Conservation (phyloP, 2,888 invertebrate genomes). For the Buathra laborator region DNA sequence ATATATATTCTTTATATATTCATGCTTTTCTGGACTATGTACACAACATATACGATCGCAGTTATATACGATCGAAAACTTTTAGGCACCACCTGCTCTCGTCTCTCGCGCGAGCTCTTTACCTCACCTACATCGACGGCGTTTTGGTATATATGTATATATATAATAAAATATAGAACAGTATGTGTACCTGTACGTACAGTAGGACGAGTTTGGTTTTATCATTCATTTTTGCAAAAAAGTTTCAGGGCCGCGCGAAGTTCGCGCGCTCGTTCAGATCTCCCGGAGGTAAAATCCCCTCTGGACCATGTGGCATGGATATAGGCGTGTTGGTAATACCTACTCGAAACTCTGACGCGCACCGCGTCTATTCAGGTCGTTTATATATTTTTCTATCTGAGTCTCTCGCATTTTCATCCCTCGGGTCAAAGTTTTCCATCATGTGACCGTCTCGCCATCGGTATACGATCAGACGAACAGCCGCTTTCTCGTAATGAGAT, state of each 20-base stretch:
- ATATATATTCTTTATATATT: neutral
- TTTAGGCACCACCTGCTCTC: conserved; percentile 53
- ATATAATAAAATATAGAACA: neutral
- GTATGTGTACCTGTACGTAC: neutral
- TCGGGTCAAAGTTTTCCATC: neutral
- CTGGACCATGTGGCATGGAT: conserved; percentile 42
- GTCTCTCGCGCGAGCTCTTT: conserved; percentile 41
- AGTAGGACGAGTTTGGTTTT: conserved; percentile 36
- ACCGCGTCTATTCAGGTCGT: conserved; percentile 10
- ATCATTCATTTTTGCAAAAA: conserved; percentile 61
- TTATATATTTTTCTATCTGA: conserved; percentile 3
- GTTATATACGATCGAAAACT: conserved; percentile 54
- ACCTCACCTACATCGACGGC: conserved; percentile 16
- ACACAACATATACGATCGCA: conserved; percentile 35
- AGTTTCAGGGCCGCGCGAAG: conserved; percentile 56
- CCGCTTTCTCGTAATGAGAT: neutral
- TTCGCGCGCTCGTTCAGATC: conserved; percentile 44
- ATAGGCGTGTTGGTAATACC: conserved; percentile 25
- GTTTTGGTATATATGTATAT: conserved; percentile 14
- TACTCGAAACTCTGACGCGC: conserved; percentile 35
- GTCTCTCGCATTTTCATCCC: neutral
- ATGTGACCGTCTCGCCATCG: conserved; percentile 6
- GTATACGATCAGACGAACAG: conserved; percentile 1
- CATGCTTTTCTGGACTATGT: conserved; percentile 30
- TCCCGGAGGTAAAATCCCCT: conserved; percentile 31